Base-by-base conservation (phyloP, 92 coral and sea anemone genomes). In the Heteractis magnifica region DNA sequence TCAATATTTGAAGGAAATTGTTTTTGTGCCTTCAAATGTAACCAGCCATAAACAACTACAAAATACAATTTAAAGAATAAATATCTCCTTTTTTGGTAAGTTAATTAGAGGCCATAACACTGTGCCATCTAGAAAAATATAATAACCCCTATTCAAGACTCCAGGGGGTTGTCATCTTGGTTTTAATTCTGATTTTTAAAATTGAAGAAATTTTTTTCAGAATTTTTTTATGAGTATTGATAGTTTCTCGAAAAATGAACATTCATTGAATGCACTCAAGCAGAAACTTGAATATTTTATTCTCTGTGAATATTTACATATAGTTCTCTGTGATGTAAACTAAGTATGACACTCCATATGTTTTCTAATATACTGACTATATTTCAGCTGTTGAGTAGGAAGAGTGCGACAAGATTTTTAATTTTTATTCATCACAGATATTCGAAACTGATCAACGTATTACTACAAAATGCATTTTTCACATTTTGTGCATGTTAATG, bases 1-100 rank as follows among this genome's bases (percentile, higher is more conserved):
- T 62, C 23, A 62, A 68, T 20, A 20, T 68, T 21, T n/a, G 73
- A 8, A 68, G 73, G 1, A 10, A 68, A 21, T 68, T 11, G 21
- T n/a, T 13, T 53, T 53, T 8, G 2, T 53, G 10, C 58, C 13
- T 53, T 68, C 1, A 21, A 23, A 68, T 6, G 1, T 20, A 68
- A 68, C 73, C 73, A 23, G 73, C 23, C 44, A 26, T 68, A 68
- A 68, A 23, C 44, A 68, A 68, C 73, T 68, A 62, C 73, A 0
- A 23, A 68, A 41, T 68, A 26, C 73, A 68, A 26, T 23, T 26
- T 68, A 68, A 68, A 68, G 15, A 68, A 68, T 20, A 68, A 68
- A 68, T 68, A 68, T 68, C 49, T 26, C 73, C 73, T 68, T 68
- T n/a, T 68, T 68, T 68, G 73, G 73, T 18, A 68, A 68, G 73